Percentiles rank a stretch among this genome's conserved stretches.
phyloP scores from a whole-genome alignment of 2,888 invertebrate genomes.

The Acleris sparsana region DNA sequence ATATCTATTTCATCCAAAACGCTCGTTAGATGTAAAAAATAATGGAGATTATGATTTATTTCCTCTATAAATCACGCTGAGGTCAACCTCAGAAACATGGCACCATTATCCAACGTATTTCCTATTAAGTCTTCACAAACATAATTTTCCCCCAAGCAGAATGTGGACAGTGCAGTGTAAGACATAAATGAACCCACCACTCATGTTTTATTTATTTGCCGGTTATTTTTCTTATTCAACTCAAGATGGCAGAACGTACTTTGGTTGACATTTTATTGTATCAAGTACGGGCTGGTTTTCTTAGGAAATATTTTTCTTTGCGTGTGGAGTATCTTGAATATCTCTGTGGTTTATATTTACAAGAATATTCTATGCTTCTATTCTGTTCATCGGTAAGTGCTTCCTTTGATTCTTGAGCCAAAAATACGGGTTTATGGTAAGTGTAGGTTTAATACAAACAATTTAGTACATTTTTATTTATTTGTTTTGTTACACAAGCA shows the following conservation, averaged over 20 bases:
- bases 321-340: constrained; percentile 10
- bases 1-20: too few species aligned
- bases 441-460: too few species aligned
- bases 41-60: constrained; percentile 19
- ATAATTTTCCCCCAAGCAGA: constrained; percentile 29
- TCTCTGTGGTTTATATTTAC: constrained; percentile 10
- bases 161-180: constrained; percentile 16
- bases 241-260: constrained; percentile 29
- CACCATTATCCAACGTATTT: constrained; percentile 33
- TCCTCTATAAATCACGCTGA: constrained; percentile 24
- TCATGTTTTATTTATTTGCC: constrained; percentile 37
- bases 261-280: constrained; percentile 36
- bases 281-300: constrained; percentile 24
- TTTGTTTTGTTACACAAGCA: too few species aligned
- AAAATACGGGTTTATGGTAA: too few species aligned
- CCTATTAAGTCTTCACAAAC: constrained; percentile 12
- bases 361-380: not conserved
- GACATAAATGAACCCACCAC: constrained; percentile 35
- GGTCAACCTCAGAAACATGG: constrained; percentile 3
- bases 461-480: too few species aligned
- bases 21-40: too few species aligned
- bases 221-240: constrained; percentile 38
- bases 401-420: too few species aligned
- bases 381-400: not conserved
- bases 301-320: constrained; percentile 27